phyloP scores from a whole-genome alignment of 2,888 invertebrate species.

The Julus scanicus region DNA sequence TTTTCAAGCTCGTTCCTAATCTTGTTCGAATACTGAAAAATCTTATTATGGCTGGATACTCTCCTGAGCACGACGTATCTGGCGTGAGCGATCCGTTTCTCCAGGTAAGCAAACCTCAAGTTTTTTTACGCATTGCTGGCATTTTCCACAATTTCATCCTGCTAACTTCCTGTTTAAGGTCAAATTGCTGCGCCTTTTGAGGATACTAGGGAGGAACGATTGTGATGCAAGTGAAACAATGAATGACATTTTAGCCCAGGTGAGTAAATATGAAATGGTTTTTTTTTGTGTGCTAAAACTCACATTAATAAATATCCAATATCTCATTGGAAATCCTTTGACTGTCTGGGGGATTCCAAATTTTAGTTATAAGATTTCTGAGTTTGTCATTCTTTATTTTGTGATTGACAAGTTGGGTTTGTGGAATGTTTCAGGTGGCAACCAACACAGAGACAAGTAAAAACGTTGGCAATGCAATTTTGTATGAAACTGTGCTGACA shows the following conservation, averaged over 20 bases:
- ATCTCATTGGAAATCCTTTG: too few species aligned
- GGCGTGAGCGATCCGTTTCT: slow-evolving; percentile 99
- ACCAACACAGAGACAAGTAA: slow-evolving; percentile 99
- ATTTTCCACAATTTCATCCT: not conserved
- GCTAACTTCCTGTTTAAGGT: slow-evolving; percentile 71
- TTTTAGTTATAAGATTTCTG: too few species aligned
- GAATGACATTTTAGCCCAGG: slow-evolving; percentile 99
- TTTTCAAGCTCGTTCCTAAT: slow-evolving; percentile 92
- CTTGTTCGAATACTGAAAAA: slow-evolving; percentile 98
- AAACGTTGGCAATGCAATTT: slow-evolving; percentile 99
- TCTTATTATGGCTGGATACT: slow-evolving; percentile 97
- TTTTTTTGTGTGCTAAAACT: too few species aligned
- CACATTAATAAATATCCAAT: too few species aligned
- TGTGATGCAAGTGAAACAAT: slow-evolving; percentile 98
- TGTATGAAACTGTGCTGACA: slow-evolving; percentile 99
- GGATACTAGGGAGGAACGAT: slow-evolving; percentile 96
- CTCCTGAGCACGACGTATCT: slow-evolving; percentile 99
- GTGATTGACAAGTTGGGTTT: not conserved
- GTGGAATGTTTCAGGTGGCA: slow-evolving; percentile 74
- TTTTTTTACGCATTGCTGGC: not conserved
- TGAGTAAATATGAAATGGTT: slow-evolving; percentile 59
- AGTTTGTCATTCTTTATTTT: not conserved
- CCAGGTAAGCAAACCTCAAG: slow-evolving; percentile 76
- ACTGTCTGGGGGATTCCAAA: too few species aligned
- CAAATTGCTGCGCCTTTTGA: slow-evolving; percentile 92